A percentile compares a stretch with the other conserved stretches of the same genome.
Conservation (phyloP, 2,113 vertebrate species). For the Excalfactoria chinensis region DNA sequence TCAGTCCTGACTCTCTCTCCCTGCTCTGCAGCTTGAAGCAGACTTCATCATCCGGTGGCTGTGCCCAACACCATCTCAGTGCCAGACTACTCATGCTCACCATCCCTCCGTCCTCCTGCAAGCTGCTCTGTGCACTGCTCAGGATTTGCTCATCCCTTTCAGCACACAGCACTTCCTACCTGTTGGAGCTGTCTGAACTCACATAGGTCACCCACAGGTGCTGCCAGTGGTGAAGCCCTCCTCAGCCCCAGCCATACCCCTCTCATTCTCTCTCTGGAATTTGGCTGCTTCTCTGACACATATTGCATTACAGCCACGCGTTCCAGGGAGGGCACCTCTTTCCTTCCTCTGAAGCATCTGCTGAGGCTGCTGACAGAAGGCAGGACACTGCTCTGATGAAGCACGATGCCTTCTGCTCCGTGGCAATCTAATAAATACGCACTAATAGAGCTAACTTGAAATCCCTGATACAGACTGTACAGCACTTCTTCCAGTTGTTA, state of each 20-base stretch:
- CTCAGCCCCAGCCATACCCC: background rate
- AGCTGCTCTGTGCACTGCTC: background rate
- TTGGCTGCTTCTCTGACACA: background rate
- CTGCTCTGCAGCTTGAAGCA: accelerated
- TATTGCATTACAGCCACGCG: background rate
- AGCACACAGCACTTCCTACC: background rate
- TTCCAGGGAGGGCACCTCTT: background rate
- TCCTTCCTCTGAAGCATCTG: background rate
- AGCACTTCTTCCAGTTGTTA: background rate
- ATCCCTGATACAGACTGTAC: background rate
- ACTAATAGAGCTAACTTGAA: background rate
- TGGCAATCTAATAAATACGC: background rate
- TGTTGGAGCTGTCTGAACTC: background rate
- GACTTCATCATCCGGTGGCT: no score
- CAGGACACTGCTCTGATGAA: slow-evolving; percentile 1
- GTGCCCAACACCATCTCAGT: background rate
- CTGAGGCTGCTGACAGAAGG: background rate
- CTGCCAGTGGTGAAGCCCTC: background rate
- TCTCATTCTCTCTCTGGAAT: background rate
- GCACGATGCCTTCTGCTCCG: background rate
- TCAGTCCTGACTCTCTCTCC: background rate
- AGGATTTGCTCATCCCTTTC: background rate
- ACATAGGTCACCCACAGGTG: background rate
- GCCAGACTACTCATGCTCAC: accelerated
- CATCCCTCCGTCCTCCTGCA: background rate